These are phyloP conservation scores for Pongo abelii DNA, from an alignment of 2,113 vertebrate species.

Conservation along the genomic window DNA sequence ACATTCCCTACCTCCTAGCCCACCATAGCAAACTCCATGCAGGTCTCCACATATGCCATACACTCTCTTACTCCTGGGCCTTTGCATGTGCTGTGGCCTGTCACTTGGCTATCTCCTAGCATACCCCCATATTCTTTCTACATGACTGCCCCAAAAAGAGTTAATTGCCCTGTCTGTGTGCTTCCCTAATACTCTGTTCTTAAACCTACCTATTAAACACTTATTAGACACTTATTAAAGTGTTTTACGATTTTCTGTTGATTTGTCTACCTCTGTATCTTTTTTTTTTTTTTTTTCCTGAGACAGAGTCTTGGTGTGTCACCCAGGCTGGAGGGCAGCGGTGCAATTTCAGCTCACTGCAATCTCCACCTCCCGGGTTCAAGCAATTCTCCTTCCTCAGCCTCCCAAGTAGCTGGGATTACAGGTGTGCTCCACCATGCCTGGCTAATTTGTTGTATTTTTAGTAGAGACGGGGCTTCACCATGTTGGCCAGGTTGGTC, in stretches of 20 bases:
- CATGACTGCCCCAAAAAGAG: background rate
- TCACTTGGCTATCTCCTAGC: background rate
- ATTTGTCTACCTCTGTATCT: background rate
- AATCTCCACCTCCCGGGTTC: no score
- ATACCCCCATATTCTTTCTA: background rate
- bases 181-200: background rate
- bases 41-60: background rate
- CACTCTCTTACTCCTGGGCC: background rate
- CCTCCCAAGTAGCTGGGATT: no score
- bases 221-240: background rate
- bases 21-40: background rate
- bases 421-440: no score
- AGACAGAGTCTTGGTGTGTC: no score
- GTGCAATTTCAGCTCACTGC: no score
- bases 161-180: background rate
- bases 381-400: no score
- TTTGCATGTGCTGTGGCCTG: background rate
- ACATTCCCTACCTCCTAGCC: background rate
- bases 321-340: no score
- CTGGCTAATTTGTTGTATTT: no score
- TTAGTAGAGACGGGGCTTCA: no score
- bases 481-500: no score
- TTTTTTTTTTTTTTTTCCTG: no score
- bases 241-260: background rate
- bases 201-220: background rate